Base-by-base conservation (phyloP, 2,797 vertebrate species). In the Numenius phaeopus region DNA sequence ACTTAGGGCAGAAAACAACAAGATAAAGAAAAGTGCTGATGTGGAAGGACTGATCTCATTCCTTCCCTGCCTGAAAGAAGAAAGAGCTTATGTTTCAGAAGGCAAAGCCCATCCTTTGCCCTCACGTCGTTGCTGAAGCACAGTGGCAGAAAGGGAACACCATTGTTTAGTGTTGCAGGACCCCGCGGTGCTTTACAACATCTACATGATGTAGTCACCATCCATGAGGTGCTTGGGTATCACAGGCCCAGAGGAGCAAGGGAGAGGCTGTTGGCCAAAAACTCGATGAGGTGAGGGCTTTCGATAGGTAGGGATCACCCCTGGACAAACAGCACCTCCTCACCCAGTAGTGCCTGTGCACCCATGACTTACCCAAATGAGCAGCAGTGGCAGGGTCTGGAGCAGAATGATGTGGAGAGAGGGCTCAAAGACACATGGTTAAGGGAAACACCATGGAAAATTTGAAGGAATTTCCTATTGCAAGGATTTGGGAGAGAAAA, bases 1-100 rank as follows among this genome's bases (percentile, higher is more conserved):
- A 96, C 87, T 92, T 71, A 46, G 42, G 61, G 72, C 72, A 94
- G 84, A 92, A 96, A 94, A 93, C 30, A 94, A 95, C 23, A 67
- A 92, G 95, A 97, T 96, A 96, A 95, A 89, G 79, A 80, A 94
- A 94, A 89, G 54, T 92, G 93, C 93, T 96, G 96, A 97, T 85
- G 84, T 94, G 71, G 71, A 93, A 92, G 49, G 49, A 91, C 71
- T 94, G 92, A 97, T 92, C 90, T 93, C 92, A 92, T 96, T 94
- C 69, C 71, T 96, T 90, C 90, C 61, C 90, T 66, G 46, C 65
- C 67, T 44, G 30, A 94, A 87, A 97, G 69, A 39, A 96, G 72
- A 91, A 83, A 65, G 54, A 81, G 57, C 50, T 94, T 78, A 73
- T 10, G 4, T 81, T 94, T 89, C 82, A 92, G 76, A 91, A 61